A percentile compares a stretch with the other conserved stretches of the same genome.
Conservation (phyloP, 2,797 vertebrate species). For the Cyprinella venusta region DNA sequence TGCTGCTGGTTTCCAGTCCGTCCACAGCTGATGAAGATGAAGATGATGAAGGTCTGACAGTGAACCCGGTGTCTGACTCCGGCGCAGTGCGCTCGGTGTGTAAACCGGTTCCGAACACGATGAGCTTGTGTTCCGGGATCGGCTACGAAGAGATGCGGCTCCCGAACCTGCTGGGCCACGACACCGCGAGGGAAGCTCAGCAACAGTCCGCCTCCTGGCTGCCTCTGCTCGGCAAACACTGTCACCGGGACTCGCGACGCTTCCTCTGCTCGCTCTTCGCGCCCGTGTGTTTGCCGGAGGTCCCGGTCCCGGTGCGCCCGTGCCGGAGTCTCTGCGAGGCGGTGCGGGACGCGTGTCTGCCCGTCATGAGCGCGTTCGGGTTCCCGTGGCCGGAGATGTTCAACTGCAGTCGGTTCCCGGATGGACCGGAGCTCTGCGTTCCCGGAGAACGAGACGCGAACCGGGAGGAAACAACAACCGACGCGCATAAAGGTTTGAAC, state of each 20-base stretch:
- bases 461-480: constrained; percentile 9
- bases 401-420: constrained; percentile 80
- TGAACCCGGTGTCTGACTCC: constrained; percentile 53
- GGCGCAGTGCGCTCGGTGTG: constrained; percentile 75
- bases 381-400: constrained; percentile 86
- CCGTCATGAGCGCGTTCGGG: constrained; percentile 84
- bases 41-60: constrained; percentile 9
- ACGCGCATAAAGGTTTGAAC: constrained; percentile 10
- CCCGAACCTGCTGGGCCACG: constrained; percentile 84
- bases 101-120: constrained; percentile 77
- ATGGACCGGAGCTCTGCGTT: constrained; percentile 78
- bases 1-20: not conserved
- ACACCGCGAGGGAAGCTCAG: constrained; percentile 77
- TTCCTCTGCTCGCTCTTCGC: constrained; percentile 85
- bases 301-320: constrained; percentile 75
- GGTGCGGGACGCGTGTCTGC: constrained; percentile 79
- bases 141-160: constrained; percentile 83
- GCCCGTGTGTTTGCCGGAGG: constrained; percentile 80
- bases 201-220: constrained; percentile 83
- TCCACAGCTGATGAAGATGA: not conserved
- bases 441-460: constrained; percentile 67
- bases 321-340: constrained; percentile 78
- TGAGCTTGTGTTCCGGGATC: constrained; percentile 80
- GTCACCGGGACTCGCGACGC: constrained; percentile 82
- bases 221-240: constrained; percentile 80